These are phyloP conservation scores for Scylla paramamosain DNA, from an alignment of 1,140 invertebrate species.

Conservation along the genomic window DNA sequence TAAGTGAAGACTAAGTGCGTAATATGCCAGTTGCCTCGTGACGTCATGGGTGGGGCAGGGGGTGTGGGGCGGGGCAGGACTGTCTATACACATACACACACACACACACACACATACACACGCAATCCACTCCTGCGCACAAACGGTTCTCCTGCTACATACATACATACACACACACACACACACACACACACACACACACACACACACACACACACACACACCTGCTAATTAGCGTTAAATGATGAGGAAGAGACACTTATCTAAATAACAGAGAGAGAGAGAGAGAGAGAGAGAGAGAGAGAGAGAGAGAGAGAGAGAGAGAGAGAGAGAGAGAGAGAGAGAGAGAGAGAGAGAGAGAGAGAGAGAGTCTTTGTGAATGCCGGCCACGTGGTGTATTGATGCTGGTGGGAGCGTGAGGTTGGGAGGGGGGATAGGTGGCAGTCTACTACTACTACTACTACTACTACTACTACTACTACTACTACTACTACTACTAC, in stretches of 20 bases:
- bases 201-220: no score
- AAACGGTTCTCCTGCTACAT: no score
- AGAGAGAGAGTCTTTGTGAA: neutral
- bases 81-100: neutral
- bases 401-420: neutral
- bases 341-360: conserved; percentile 38
- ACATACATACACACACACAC: no score
- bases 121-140: neutral
- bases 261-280: neutral
- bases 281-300: conserved; percentile 39
- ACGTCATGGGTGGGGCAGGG: no score
- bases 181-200: no score
- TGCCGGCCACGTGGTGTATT: neutral
- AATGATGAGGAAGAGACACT: neutral
- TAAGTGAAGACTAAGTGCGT: no score
- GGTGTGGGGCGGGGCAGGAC: no score
- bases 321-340: conserved; percentile 31
- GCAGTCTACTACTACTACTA: neutral
- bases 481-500: no score
- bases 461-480: no score
- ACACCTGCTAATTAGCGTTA: no score
- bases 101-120: conserved; percentile 22
- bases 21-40: no score
- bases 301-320: conserved; percentile 41
- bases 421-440: neutral